Evolutionary conservation across 2,888 invertebrate species (phyloP), one percentile per base, ranked within the genome.

Genomic region (Lutraria lutraria): DNA sequence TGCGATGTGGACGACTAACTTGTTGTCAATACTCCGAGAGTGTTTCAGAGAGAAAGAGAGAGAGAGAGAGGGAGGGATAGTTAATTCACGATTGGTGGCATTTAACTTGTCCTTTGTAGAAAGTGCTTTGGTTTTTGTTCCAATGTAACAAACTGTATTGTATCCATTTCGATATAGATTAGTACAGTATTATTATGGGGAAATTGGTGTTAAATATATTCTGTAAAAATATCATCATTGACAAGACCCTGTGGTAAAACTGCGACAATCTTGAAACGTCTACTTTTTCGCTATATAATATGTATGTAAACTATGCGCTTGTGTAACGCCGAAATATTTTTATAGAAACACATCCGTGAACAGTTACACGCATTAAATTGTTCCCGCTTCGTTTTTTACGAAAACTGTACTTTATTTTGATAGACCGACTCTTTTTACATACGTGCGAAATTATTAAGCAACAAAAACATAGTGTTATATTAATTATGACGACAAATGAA

Each of bases 1-100:
- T 34, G 86, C 86, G 34, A 86, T 83, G 84, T 84, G n/a, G 76
- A 76, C 31, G 31, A 16, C 15, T 16, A 19, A 31, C 8, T 76
- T 34, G 13, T 31, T 76, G 76, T 76, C 76, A 76, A 76, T 76
- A 76, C 31, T 34, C 76, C 63, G 6, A 68, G 63, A 25, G 63
- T 43, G 43, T 43, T 43, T 43, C 43, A 43, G 43, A n/a, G n/a
- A n/a, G 43, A n/a, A 25, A 68, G 63, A 12, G 25, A 13, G n/a
- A 68, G 25, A 43, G 43, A 43, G 43, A 43, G 63, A 25, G 63
- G 25, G 63, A 68, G 63, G n/a, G 25, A 13, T 68, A 68, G 25
- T 68, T 25, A 0, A 68, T 25, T 68, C 63, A 68, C 25, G 43
- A 25, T 13, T 68, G 63, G 63, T 25, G 63, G 63, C 3, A 3